Conservation (phyloP, 2,888 invertebrate species). For the Nudaria mundana region DNA sequence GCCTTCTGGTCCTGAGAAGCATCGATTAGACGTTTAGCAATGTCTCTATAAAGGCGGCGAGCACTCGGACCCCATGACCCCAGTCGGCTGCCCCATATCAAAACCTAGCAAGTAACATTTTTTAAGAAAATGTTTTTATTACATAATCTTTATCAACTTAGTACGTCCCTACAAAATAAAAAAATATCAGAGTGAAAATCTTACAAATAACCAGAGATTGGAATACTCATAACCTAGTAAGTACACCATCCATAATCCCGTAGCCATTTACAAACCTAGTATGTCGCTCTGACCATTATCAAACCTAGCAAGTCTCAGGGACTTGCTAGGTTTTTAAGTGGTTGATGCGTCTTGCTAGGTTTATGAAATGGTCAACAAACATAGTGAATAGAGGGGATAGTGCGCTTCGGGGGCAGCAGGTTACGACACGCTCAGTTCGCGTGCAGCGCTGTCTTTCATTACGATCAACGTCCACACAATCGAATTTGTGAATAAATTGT, state of each 20-base stretch:
- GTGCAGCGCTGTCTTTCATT: not conserved
- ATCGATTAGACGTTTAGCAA: too few relatives aligned
- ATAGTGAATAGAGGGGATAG: not conserved
- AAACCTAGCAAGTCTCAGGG: not conserved
- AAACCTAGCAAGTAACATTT: constrained; percentile 1
- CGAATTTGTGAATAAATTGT: not conserved
- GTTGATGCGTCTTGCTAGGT: constrained; percentile 1
- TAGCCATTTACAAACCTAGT: constrained; percentile 1
- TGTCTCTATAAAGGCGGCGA: too few relatives aligned
- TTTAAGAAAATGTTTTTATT: not conserved
- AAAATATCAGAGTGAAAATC: constrained; percentile 1
- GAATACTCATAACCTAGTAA: not conserved
- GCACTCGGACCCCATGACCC: too few relatives aligned
- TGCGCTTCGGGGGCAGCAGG: not conserved
- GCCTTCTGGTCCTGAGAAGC: too few relatives aligned
- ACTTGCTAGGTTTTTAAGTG: not conserved
- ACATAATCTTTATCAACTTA: not conserved
- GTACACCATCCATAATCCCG: not conserved
- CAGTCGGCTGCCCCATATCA: constrained; percentile 1
- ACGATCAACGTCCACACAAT: not conserved
- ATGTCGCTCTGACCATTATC: not conserved
- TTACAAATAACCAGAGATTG: not conserved
- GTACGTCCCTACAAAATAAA: not conserved
- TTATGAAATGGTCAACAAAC: not conserved
- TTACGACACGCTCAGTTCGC: not conserved